phyloP scores from a whole-genome alignment of 2,888 invertebrate genomes.

The Macaria liturata region DNA sequence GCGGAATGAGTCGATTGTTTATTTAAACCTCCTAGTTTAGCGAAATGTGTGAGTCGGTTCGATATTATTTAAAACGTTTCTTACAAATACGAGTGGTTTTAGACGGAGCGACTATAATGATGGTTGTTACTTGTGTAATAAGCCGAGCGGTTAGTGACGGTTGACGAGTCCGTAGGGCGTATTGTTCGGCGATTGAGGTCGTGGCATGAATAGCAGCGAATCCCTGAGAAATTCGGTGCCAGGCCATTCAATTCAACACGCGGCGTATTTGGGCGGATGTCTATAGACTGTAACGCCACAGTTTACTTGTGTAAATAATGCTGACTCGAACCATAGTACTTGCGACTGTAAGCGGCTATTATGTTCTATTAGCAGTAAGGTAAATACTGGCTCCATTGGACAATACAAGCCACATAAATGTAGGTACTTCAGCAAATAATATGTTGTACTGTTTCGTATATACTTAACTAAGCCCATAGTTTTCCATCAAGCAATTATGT shows the following conservation, averaged over 20 bases:
- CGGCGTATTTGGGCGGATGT: slow-evolving; percentile 11
- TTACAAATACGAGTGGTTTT: neutral
- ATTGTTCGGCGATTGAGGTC: slow-evolving; percentile 73
- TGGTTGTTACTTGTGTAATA: too few relatives aligned
- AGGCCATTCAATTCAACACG: slow-evolving; percentile 26
- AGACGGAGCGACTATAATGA: too few relatives aligned
- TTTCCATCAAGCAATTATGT: too few relatives aligned
- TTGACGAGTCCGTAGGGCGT: slow-evolving; percentile 38
- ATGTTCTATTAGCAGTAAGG: too few relatives aligned
- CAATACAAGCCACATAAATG: too few relatives aligned
- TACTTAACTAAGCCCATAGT: too few relatives aligned
- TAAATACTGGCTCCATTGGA: too few relatives aligned
- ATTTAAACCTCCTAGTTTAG: slow-evolving; percentile 20
- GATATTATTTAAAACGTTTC: slow-evolving; percentile 9
- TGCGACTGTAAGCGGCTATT: too few relatives aligned
- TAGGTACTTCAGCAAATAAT: too few relatives aligned
- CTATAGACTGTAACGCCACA: slow-evolving; percentile 15
- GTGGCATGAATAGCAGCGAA: slow-evolving; percentile 62
- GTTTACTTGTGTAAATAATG: slow-evolving; percentile 19
- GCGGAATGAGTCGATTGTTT: slow-evolving; percentile 20
- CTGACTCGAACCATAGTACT: neutral
- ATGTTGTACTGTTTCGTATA: too few relatives aligned
- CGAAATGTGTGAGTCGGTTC: slow-evolving; percentile 16
- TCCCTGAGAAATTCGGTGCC: slow-evolving; percentile 35
- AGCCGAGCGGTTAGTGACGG: slow-evolving; percentile 5